Base-by-base conservation (phyloP, 2,888 invertebrate species). In the Tanytarsus gracilentus region DNA sequence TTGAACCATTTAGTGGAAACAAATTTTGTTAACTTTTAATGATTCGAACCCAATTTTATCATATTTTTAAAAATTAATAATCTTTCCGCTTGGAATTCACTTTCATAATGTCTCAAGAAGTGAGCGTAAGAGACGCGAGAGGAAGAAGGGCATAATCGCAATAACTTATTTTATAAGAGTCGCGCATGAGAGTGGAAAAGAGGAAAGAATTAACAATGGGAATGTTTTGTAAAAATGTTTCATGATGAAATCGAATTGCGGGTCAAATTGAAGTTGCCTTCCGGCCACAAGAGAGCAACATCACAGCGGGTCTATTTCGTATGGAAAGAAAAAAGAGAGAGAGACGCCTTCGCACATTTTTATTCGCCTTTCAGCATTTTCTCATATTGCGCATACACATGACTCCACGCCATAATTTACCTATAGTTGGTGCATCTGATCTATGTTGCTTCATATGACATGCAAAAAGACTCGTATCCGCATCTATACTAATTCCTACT, bases 211-310 rank as follows among this genome's bases (percentile, higher is more conserved):
- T 58, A 58, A 58, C 58, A 58, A 58, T 58, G 58, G 58, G 48
- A 58, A 58, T 48, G 48, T 58, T 58, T 21, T 39, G 39, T 55
- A 40, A 55, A 49, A 39, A 55, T 55, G 40, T 55, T 58, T 58
- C 58, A 58, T 58, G 58, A 58, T 58, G 58, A 58, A 48, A 48
- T 58, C 48, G 58, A 60, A 36, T 60, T 60, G 60, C 60, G 21
- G 60, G 60, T 60, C 60, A 50, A 50, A 50, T 36, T 60, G 49
- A 50, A 60, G 14, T 58, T 60, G 39, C 60, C 60, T 58, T 60
- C 60, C 50, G 60, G 60, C 60, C 60, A 60, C 60, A 60, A n/a
- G n/a, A n/a, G n/a, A n/a, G n/a, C n/a, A n/a, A n/a, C n/a, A 50
- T 60, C 50, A 49, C 49, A 49, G 50, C 50, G 36, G 60, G 60